Evolutionary conservation across 1,140 invertebrate species (phyloP).

Genomic region (Drosophila arawakana): DNA sequence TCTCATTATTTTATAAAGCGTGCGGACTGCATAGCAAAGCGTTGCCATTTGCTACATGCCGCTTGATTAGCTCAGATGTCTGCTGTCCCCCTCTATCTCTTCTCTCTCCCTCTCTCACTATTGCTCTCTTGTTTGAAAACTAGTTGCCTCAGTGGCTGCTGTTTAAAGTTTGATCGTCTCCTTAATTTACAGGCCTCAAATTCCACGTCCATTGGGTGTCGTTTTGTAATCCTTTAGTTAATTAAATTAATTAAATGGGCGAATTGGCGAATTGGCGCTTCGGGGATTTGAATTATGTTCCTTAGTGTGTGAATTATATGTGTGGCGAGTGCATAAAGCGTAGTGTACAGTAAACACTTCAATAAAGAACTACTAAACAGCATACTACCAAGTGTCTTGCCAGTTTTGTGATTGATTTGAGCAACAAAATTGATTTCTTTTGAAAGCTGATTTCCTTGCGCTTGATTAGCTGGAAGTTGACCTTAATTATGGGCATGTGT

Average conservation of each 20-base stretch:
- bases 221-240: slow-evolving; percentile 73
- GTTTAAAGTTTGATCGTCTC: slow-evolving; percentile 44
- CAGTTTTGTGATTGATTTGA: background rate
- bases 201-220: slow-evolving; percentile 54
- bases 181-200: slow-evolving; percentile 43
- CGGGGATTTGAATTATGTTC: slow-evolving; percentile 57
- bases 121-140: background rate
- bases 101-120: background rate
- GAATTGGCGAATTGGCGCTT: slow-evolving; percentile 60
- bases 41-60: slow-evolving; percentile 74
- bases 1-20: slow-evolving; percentile 81
- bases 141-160: background rate
- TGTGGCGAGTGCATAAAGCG: slow-evolving; percentile 49
- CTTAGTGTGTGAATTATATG: slow-evolving; percentile 40
- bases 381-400: too few relatives aligned
- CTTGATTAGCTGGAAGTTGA: slow-evolving; percentile 21
- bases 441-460: slow-evolving; percentile 52
- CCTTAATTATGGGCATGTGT: slow-evolving; percentile 38
- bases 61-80: slow-evolving; percentile 62
- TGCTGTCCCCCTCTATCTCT: background rate
- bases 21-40: slow-evolving; percentile 81
- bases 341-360: background rate
- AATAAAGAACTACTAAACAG: background rate
- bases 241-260: slow-evolving; percentile 79
- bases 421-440: slow-evolving; percentile 22